phyloP scores from a whole-genome alignment of 1,140 invertebrate species.

The Saccostrea cuccullata region DNA sequence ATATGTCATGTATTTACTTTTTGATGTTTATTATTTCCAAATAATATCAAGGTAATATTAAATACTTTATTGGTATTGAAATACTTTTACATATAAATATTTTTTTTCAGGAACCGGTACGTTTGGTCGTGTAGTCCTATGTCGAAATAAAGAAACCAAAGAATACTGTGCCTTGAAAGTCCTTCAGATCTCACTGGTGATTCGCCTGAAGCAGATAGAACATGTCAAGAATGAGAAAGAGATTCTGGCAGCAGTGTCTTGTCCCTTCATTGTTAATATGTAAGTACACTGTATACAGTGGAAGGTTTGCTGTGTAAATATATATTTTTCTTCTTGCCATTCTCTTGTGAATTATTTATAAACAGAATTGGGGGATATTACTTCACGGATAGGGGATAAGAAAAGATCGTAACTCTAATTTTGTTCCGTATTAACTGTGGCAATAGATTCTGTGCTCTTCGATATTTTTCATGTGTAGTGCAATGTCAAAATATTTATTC shows the following conservation, averaged over 20 bases:
- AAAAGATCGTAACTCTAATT: neutral
- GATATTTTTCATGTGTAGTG: neutral
- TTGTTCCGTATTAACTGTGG: neutral
- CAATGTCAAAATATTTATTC: neutral
- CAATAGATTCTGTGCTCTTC: neutral
- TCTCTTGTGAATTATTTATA: slow-evolving; percentile 2
- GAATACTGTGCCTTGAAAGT: slow-evolving; percentile 94
- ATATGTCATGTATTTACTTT: too few relatives aligned
- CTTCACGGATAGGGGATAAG: neutral
- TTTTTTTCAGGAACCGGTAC: slow-evolving; percentile 91
- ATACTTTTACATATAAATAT: too few relatives aligned
- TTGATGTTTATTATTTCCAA: too few relatives aligned
- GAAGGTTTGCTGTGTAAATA: neutral
- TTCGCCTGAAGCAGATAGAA: slow-evolving; percentile 92
- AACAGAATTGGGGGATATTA: slow-evolving; percentile 1
- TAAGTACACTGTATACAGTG: slow-evolving; percentile 81
- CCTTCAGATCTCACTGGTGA: slow-evolving; percentile 93
- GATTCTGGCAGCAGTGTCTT: slow-evolving; percentile 89
- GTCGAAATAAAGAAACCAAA: slow-evolving; percentile 87
- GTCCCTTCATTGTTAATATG: slow-evolving; percentile 97
- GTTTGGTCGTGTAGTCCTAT: slow-evolving; percentile 93
- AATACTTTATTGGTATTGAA: too few relatives aligned
- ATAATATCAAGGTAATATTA: too few relatives aligned
- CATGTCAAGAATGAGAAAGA: slow-evolving; percentile 97
- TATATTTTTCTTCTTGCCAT: neutral